Evolutionary conservation across 2,888 invertebrate genomes (phyloP), one percentile per base, ranked within the genome.

Genomic region (Acrobeloides nanus): DNA sequence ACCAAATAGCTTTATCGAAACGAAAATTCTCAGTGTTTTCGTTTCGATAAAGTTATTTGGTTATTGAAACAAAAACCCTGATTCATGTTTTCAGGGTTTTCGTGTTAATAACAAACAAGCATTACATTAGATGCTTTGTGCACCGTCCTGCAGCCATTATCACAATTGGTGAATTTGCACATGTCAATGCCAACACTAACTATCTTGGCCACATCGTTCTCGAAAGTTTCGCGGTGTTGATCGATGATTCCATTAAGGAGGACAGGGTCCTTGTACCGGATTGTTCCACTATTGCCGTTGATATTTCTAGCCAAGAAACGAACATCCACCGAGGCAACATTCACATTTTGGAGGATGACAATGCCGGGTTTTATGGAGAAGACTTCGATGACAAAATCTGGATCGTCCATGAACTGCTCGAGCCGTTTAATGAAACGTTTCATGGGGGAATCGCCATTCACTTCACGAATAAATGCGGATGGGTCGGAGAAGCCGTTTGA

Each of bases 211-310:
- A 73, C 38, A 12, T 51, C 53, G n/a, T 52, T 39, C 38, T 68
- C 65, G 20, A 81, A 82, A 75, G 88, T 87, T 76, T 88, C 87
- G 50, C 89, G 81, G 74, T 90, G 86, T 84, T 88, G 86, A 35
- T 89, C 78, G 1, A 95, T 86, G 46, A 92, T 84, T 10, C 93
- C 93, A 74, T 97, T 89, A 59, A 95, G 81, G 12, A 46, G 46
- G 45, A 37, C 34, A n/a, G 20, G 18, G 46, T 26, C 24, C 26
- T 27, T 46, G 27, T 15, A 20, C 24, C 15, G 42, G 55, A 31
- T 24, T 3, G 43, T 59, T n/a, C n/a, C n/a, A n/a, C n/a, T n/a
- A n/a, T n/a, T n/a, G n/a, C n/a, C n/a, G n/a, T n/a, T n/a, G n/a
- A n/a, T n/a, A 21, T n/a, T n/a, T n/a, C n/a, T 57, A 8, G 63